Evolutionary conservation across 2,797 vertebrate genomes (phyloP), one percentile per base, ranked within the genome.

Genomic region (Oreortyx pictus): DNA sequence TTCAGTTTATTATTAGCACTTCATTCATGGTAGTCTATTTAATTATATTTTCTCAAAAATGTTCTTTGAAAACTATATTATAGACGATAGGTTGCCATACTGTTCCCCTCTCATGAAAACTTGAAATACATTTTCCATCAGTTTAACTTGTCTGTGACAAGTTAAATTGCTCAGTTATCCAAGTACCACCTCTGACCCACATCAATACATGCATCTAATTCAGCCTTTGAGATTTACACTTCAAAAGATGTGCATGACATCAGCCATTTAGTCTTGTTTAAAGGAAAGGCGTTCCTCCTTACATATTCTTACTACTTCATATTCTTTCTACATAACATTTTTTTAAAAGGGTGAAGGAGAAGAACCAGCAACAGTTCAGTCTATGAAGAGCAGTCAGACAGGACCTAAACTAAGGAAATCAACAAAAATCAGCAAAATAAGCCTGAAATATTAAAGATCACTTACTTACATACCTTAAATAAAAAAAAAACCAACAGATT

Each of bases 391-490:
- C 29, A 86, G 64, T 2, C 27, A 80, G 7, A 24, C 7, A 60
- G 20, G 35, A 27, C 33, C 2, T 60, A 73, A 68, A 71, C 4
- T 14, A 82, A 39, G 19, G 4, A 8, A 86, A 88, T 5, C 14
- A 33, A 73, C 15, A 25, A 46, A 77, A 80, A 88, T 14, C 39
- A 71, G 15, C 17, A 83, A 86, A 90, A 67, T 11, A 47, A 81
- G 11, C 11, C 10, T 27, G 18, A 17, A 56, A 47, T 35, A 77
- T 6, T 59, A 33, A 62, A 81, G 8, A 43, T 3, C 3, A 35
- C 10, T 27, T 9, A 13, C 62, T 64, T 41, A 71, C 14, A 2
- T 20, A 19, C 8, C 8, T 56, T 80, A 77, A 73, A 37, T n/a
- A 50, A 70, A 29, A 65, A 49, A 13, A n/a, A n/a, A n/a, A n/a